These are phyloP conservation scores for Pelecanoides urinatrix DNA, from an alignment of 2,113 vertebrate species.

Conservation along the genomic window DNA sequence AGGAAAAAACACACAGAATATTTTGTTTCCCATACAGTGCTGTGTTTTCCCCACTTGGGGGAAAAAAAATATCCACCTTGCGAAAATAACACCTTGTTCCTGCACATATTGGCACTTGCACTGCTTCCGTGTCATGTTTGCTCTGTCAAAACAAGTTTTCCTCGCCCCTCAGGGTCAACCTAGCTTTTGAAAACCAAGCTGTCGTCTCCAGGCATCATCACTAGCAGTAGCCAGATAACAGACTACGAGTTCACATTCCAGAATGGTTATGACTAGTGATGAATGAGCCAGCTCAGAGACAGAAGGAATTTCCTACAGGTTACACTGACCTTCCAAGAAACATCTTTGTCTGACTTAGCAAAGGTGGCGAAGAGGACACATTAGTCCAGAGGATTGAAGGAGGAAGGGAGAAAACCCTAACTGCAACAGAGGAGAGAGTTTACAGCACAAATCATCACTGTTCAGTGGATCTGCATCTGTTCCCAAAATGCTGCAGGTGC, in stretches of 20 bases:
- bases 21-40: neutral
- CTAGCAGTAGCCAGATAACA: conserved; percentile 40
- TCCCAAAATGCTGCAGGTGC: neutral
- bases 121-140: conserved; percentile 25
- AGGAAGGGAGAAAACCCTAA: neutral
- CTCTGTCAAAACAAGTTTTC: conserved; percentile 63
- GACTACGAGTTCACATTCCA: conserved; percentile 49
- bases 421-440: neutral
- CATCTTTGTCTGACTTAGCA: conserved; percentile 14
- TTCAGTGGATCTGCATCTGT: neutral
- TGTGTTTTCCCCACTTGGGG: neutral
- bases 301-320: conserved; percentile 63
- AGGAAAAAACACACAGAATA: neutral
- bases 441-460: neutral
- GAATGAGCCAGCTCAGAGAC: conserved; percentile 45
- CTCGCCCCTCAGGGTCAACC: conserved; percentile 52
- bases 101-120: neutral
- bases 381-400: neutral
- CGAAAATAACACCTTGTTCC: conserved; percentile 26
- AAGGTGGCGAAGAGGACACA: neutral
- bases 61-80: neutral
- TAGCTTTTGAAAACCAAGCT: conserved; percentile 61
- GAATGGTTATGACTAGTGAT: conserved; percentile 36
- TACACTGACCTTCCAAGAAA: conserved; percentile 52
- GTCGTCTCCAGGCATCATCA: conserved; percentile 54